Conservation (phyloP, 1,140 invertebrate species). For the Ectropis grisescens region DNA sequence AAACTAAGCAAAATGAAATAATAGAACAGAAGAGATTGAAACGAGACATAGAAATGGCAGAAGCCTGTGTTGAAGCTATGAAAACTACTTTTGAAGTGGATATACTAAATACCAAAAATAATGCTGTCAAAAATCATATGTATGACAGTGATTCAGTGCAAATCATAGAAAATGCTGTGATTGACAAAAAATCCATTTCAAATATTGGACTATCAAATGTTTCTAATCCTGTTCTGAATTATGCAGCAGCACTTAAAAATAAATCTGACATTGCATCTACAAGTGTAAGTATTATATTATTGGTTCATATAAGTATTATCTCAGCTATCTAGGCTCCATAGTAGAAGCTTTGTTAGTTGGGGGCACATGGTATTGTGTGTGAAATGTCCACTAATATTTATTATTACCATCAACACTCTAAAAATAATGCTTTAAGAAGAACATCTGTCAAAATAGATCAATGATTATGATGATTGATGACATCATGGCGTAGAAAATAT, state of each 20-base stretch:
- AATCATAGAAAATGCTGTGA: constrained; percentile 23
- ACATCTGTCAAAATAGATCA: too few species aligned
- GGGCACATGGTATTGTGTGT: too few species aligned
- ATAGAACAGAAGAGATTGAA: constrained; percentile 34
- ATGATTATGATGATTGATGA: too few species aligned
- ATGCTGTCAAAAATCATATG: constrained; percentile 23
- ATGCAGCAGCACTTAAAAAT: constrained; percentile 41
- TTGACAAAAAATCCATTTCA: constrained; percentile 30
- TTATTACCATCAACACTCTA: too few species aligned
- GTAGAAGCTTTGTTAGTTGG: too few species aligned
- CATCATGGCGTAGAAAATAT: too few species aligned
- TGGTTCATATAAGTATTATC: too few species aligned
- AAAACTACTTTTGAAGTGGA: constrained; percentile 33
- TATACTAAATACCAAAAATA: constrained; percentile 37
- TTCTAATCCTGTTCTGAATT: constrained; percentile 32
- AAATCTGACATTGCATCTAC: constrained; percentile 29
- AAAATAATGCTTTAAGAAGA: too few species aligned
- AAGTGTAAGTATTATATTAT: constrained; percentile 46
- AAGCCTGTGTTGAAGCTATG: constrained; percentile 49
- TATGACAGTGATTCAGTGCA: constrained; percentile 21
- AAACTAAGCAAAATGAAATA: constrained; percentile 34
- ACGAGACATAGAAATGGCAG: constrained; percentile 46
- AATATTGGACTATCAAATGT: constrained; percentile 25
- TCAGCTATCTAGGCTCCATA: too few species aligned
- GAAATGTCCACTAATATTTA: too few species aligned